phyloP scores from a whole-genome alignment of 1,140 invertebrate genomes.

The Sarcophaga bullata region DNA sequence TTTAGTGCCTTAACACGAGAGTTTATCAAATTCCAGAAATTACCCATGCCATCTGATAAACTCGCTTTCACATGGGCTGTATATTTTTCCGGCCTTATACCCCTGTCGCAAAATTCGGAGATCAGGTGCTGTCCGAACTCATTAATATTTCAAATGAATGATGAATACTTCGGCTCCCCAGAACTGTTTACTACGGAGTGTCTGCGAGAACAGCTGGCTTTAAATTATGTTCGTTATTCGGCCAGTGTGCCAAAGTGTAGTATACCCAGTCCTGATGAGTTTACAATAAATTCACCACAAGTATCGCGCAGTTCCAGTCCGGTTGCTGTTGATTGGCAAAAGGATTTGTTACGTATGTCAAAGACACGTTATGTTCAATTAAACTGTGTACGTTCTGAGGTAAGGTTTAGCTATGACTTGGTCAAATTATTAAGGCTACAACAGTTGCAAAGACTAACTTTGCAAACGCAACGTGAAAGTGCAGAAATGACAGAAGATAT shows the following conservation, averaged over 20 bases:
- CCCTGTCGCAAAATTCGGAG: slow-evolving; percentile 67
- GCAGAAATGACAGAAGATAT: slow-evolving; percentile 62
- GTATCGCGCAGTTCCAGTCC: slow-evolving; percentile 54
- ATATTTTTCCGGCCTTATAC: slow-evolving; percentile 82
- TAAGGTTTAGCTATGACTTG: slow-evolving; percentile 79
- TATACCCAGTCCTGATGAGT: slow-evolving; percentile 35
- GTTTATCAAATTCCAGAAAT: slow-evolving; percentile 46
- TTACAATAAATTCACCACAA: slow-evolving; percentile 53
- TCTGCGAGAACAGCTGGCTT: slow-evolving; percentile 51
- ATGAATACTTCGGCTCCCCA: slow-evolving; percentile 82
- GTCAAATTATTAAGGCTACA: slow-evolving; percentile 71
- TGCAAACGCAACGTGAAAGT: slow-evolving; percentile 64
- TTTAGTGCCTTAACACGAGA: slow-evolving; percentile 46
- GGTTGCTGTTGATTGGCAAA: slow-evolving; percentile 42
- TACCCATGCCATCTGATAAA: slow-evolving; percentile 63
- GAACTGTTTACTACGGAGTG: slow-evolving; percentile 60
- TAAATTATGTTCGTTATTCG: slow-evolving; percentile 54
- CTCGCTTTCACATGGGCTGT: slow-evolving; percentile 85
- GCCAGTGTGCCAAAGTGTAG: slow-evolving; percentile 42
- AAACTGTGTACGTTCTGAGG: slow-evolving; percentile 68
- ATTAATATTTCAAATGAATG: slow-evolving; percentile 87
- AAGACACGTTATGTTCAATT: slow-evolving; percentile 55
- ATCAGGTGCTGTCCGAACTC: slow-evolving; percentile 78
- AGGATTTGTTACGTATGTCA: slow-evolving; percentile 51
- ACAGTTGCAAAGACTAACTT: slow-evolving; percentile 52